These are phyloP conservation scores for Theodoxus fluviatilis DNA, from an alignment of 2,888 invertebrate genomes.

Conservation along the genomic window DNA sequence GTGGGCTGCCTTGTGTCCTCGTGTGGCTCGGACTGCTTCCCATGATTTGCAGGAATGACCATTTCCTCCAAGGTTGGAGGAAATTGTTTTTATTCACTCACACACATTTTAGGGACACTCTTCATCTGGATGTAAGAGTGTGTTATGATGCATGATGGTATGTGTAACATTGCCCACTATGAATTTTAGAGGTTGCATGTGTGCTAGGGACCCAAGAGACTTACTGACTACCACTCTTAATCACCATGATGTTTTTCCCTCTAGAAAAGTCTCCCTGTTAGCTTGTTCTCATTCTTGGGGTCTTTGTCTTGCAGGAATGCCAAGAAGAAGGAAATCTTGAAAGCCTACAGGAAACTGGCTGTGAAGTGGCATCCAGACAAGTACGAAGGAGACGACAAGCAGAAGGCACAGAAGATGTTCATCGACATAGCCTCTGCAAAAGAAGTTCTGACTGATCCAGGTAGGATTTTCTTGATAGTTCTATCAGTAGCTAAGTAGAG, in stretches of 20 bases:
- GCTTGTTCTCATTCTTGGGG: no score
- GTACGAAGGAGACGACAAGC: slow-evolving; percentile 81
- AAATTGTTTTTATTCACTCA: no score
- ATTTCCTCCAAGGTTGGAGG: no score
- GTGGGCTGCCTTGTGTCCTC: no score
- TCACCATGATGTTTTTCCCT: not conserved
- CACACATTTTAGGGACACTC: no score
- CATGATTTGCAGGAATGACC: no score
- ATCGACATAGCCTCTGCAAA: slow-evolving; percentile 99
- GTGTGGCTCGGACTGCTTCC: no score
- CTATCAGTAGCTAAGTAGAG: not conserved
- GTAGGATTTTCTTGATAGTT: slow-evolving; percentile 54
- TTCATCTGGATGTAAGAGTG: no score
- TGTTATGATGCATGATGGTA: not conserved
- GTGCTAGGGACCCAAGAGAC: no score
- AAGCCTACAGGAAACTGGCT: slow-evolving; percentile 93
- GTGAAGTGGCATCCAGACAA: slow-evolving; percentile 99
- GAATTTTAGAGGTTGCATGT: no score
- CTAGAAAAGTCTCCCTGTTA: no score
- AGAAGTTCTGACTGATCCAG: slow-evolving; percentile 81
- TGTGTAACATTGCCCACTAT: not conserved
- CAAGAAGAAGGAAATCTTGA: slow-evolving; percentile 88
- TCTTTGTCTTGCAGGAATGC: slow-evolving; percentile 72
- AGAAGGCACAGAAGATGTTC: slow-evolving; percentile 94
- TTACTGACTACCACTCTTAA: no score